Evolutionary conservation across 2,797 vertebrate genomes (phyloP).

Genomic region (Danio choprae): DNA sequence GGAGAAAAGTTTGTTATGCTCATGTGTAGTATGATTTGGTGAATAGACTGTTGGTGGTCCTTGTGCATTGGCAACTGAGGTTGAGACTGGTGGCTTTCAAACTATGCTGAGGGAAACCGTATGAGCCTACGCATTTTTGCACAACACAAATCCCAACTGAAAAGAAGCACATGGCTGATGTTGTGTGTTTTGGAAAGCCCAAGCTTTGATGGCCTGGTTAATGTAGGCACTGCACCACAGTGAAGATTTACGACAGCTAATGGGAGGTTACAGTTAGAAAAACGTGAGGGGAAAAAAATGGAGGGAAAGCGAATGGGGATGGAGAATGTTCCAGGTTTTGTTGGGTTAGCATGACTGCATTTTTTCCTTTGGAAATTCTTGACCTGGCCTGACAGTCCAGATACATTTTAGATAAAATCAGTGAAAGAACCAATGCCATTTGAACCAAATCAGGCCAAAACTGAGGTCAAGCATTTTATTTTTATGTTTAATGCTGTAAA

Average conservation of each 20-base stretch:
- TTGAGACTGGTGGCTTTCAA: not conserved
- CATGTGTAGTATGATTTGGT: not conserved
- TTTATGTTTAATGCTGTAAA: too few species aligned
- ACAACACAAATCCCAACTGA: constrained; percentile 11
- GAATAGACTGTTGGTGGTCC: constrained; percentile 21
- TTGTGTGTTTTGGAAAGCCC: constrained; percentile 20
- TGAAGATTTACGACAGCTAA: constrained; percentile 21
- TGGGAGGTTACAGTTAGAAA: constrained; percentile 12
- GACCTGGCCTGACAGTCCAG: not conserved
- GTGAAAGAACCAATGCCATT: too few species aligned
- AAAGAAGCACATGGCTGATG: constrained; percentile 2
- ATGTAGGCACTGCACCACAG: constrained; percentile 11
- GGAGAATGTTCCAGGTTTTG: not conserved
- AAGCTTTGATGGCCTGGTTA: constrained; percentile 1
- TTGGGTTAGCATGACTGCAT: constrained; percentile 3
- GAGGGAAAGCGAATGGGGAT: too few species aligned
- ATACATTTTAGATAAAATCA: too few species aligned
- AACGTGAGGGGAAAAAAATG: not conserved
- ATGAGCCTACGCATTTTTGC: not conserved
- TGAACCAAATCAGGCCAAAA: too few species aligned
- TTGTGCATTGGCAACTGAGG: not conserved
- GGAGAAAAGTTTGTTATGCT: not conserved
- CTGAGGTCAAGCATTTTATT: too few species aligned
- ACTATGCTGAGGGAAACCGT: constrained; percentile 4
- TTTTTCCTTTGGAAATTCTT: constrained; percentile 12